These are phyloP conservation scores for Takifugu rubripes DNA, from an alignment of 2,797 vertebrate genomes.

Conservation along the genomic window DNA sequence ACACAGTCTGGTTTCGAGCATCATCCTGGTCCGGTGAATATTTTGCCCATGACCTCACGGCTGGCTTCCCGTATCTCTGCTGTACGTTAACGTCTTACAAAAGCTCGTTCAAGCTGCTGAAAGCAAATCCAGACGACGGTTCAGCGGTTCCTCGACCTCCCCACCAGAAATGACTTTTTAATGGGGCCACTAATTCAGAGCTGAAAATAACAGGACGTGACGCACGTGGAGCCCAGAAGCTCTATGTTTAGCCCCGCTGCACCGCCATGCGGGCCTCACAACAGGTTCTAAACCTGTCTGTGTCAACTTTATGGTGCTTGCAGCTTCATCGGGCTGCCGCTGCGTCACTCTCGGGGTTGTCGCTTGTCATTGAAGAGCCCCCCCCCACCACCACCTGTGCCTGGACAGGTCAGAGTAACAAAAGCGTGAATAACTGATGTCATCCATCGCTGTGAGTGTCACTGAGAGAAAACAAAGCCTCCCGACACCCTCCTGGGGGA, in stretches of 20 bases:
- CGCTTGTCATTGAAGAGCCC: conserved; percentile 30
- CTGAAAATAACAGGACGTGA: conserved; percentile 26
- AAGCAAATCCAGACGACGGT: conserved; percentile 19
- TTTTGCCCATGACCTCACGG: conserved; percentile 48
- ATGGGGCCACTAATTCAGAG: conserved; percentile 15
- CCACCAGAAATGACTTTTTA: conserved; percentile 32
- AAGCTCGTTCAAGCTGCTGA: conserved; percentile 19
- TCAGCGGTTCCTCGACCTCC: conserved; percentile 22
- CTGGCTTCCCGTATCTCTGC: conserved; percentile 33
- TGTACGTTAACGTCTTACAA: conserved; percentile 10
- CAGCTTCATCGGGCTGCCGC: conserved; percentile 56
- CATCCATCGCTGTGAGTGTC: too few relatives aligned
- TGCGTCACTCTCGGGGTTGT: conserved; percentile 47
- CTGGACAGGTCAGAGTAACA: too few relatives aligned
- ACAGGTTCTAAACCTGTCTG: conserved; percentile 26
- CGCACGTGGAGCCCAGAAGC: conserved; percentile 4
- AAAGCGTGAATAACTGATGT: too few relatives aligned
- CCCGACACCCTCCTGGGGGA: too few relatives aligned
- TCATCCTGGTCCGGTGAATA: conserved; percentile 39
- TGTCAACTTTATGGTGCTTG: conserved; percentile 39
- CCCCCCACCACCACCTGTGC: too few relatives aligned
- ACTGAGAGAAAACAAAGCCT: too few relatives aligned
- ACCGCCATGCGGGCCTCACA: background rate
- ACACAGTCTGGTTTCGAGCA: conserved; percentile 36
- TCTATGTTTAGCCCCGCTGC: background rate